Conservation (phyloP, 2,113 vertebrate species). For the Tiliqua scincoides region DNA sequence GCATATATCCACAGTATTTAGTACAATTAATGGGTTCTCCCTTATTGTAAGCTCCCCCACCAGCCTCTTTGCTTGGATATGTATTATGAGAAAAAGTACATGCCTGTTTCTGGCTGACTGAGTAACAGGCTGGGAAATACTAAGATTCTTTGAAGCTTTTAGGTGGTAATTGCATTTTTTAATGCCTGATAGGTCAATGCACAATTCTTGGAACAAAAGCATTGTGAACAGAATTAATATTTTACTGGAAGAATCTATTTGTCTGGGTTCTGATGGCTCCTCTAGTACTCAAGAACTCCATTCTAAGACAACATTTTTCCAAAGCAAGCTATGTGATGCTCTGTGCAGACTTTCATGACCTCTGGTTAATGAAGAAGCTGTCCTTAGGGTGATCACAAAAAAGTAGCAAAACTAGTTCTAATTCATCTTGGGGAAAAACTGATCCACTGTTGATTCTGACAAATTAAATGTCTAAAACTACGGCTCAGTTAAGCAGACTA, state of each 20-base stretch:
- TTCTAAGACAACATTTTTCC: background rate
- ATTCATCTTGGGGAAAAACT: conserved; percentile 29
- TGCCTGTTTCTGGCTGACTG: background rate
- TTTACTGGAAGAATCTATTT: conserved; percentile 24
- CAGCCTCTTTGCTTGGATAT: background rate
- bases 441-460: conserved; percentile 28
- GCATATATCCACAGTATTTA: background rate
- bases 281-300: background rate
- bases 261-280: background rate
- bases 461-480: background rate
- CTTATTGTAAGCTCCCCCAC: background rate
- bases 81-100: background rate
- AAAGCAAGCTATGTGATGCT: background rate
- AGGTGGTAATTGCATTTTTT: conserved; percentile 23
- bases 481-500: background rate
- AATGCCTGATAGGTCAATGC: background rate
- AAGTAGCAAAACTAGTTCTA: conserved; percentile 19
- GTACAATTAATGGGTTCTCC: background rate
- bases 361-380: conserved; percentile 2
- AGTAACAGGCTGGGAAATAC: background rate
- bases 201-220: conserved; percentile 11
- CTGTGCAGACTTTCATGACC: background rate
- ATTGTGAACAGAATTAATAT: conserved; percentile 3
- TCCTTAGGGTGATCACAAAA: background rate
- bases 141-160: conserved; percentile 16